These are phyloP conservation scores for Torymus aiolomorphi DNA, from an alignment of 2,888 invertebrate genomes.

Conservation along the genomic window DNA sequence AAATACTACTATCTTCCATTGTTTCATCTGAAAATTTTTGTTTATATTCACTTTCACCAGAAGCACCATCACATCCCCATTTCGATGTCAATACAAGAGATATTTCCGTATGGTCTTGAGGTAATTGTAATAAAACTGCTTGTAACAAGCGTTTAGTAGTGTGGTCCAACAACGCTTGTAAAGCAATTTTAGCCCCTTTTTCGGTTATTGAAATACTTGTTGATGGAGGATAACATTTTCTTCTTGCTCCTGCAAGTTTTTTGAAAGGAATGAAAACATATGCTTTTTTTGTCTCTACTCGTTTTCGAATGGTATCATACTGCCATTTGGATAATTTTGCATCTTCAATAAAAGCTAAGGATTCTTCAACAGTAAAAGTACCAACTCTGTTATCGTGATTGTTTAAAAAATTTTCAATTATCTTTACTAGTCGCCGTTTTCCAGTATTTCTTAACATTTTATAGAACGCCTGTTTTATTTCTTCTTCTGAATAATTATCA, in stretches of 20 bases:
- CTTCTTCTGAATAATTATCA: slow-evolving; percentile 9
- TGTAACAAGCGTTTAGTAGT: not conserved
- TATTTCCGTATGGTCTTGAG: not conserved
- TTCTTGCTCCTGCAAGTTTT: slow-evolving; percentile 1
- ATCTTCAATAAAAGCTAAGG: slow-evolving; percentile 21
- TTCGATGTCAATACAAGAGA: not conserved
- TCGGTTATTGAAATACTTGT: slow-evolving; percentile 4
- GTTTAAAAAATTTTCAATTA: not conserved
- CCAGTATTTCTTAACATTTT: not conserved
- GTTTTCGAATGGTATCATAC: not conserved
- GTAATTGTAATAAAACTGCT: not conserved
- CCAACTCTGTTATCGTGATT: not conserved
- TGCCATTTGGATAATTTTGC: slow-evolving; percentile 15
- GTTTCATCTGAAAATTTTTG: slow-evolving; percentile 16
- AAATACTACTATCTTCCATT: slow-evolving; percentile 6
- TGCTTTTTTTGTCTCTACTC: not conserved
- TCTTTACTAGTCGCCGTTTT: not conserved
- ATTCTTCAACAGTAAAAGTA: not conserved
- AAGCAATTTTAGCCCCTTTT: not conserved
- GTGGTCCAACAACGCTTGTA: slow-evolving; percentile 9
- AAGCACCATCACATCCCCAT: slow-evolving; percentile 29
- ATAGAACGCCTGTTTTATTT: not conserved
- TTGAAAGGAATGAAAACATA: slow-evolving; percentile 3
- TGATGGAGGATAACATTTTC: not conserved
- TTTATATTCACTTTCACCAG: slow-evolving; percentile 19